Base-by-base conservation (phyloP, 2,113 vertebrate genomes). In the Rhabdomys dilectus region DNA sequence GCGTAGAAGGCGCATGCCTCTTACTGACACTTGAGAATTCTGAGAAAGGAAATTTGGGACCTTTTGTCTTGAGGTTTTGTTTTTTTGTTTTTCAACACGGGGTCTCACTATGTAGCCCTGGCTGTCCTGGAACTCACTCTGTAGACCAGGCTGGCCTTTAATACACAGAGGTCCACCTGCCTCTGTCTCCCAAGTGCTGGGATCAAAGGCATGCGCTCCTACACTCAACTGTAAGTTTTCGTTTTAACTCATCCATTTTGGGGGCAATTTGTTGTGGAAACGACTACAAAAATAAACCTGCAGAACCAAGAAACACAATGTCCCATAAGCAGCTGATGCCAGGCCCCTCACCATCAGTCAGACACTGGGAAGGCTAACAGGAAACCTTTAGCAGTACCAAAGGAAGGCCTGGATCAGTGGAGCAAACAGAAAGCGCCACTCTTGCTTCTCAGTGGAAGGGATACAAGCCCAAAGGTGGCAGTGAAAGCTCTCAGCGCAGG, bases 321-420 rank as follows among this genome's bases (percentile, higher is more conserved):
- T 53, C 64, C 36, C 29, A 96, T 66, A 36, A 15, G 93, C 94
- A 60, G 92, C 15, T 45, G 88, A 89, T 56, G 48, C 76, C 53
- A 77, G 81, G 85, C n/a, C n/a, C 34, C 60, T 92, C 31, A 64
- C 76, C 86, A 64, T 86, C 86, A 97, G 92, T 91, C 81, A 97
- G 92, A 91, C 26, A 6, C 42, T 70, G 22, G 73, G 95, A 89
- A 88, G 76, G 13, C 66, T 85, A 56, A 93, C 45, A 85, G 82
- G 26, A 60, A 96, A 89, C 76, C 64, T 87, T 66, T 89, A 87
- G 66, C 70, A 94, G 45, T 24, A 58, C 72, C 73, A 36, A 78
- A 56, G 82, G 19, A 7, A 95, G 58, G 66, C 53, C 2, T 45
- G 24, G 36, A 42, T 91, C 24, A 45, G 31, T 34, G 13, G 24